A percentile compares a stretch with the other conserved stretches of the same genome.
These are phyloP conservation scores for Malthinus seriepunctatus DNA, from an alignment of 2,888 invertebrate species.

Conservation along the genomic window DNA sequence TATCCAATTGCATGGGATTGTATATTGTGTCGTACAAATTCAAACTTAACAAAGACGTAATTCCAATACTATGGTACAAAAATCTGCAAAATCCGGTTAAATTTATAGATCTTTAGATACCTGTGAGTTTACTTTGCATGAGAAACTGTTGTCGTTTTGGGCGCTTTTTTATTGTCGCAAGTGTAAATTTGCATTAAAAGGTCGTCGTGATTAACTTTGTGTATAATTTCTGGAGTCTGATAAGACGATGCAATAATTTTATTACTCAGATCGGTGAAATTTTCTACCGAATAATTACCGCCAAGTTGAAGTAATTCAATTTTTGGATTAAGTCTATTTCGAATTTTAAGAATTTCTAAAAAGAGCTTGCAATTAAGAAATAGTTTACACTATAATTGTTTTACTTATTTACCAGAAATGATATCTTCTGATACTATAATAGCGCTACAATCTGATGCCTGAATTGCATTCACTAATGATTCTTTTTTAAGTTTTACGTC, in stretches of 20 bases:
- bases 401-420: not conserved
- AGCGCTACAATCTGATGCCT: slow-evolving; percentile 75
- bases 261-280: slow-evolving; percentile 14
- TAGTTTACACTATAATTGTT: not conserved
- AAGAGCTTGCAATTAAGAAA: slow-evolving; percentile 1
- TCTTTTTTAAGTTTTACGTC: slow-evolving; percentile 81
- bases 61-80: slow-evolving; percentile 66
- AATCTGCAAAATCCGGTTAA: slow-evolving; percentile 54
- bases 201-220: slow-evolving; percentile 55
- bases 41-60: slow-evolving; percentile 69
- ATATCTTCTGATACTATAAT: slow-evolving; percentile 71
- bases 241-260: slow-evolving; percentile 14
- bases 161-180: slow-evolving; percentile 89
- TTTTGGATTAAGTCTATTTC: slow-evolving; percentile 6
- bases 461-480: slow-evolving; percentile 78
- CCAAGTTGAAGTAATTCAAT: slow-evolving; percentile 22
- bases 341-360: slow-evolving; percentile 17
- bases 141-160: slow-evolving; percentile 89
- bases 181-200: slow-evolving; percentile 85
- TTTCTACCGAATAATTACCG: slow-evolving; percentile 5
- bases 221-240: slow-evolving; percentile 22
- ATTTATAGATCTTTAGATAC: no score
- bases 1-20: slow-evolving; percentile 87
- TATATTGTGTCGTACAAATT: slow-evolving; percentile 74
- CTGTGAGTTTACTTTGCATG: slow-evolving; percentile 66